These are phyloP conservation scores for Turritopsis rubra DNA, from an alignment of 30 jellyfish, hydroid and myxozoan species.

Conservation along the genomic window DNA sequence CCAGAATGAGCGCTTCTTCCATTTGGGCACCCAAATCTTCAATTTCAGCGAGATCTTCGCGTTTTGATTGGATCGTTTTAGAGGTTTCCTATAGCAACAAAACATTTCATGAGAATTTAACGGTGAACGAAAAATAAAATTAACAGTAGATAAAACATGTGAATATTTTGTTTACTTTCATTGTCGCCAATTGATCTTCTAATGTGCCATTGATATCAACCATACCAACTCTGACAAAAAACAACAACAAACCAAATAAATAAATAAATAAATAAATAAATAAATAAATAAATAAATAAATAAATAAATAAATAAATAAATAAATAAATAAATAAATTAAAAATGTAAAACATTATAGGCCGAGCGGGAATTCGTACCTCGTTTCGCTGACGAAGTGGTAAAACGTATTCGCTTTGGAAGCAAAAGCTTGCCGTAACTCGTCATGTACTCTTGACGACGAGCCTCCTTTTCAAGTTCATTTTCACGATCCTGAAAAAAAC, in stretches of 20 bases:
- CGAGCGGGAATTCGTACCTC: conserved; percentile 33
- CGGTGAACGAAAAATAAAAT: too few species aligned
- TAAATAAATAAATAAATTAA: background rate
- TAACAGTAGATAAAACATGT: background rate
- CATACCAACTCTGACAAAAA: conserved; percentile 55
- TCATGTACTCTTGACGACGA: conserved; percentile 89
- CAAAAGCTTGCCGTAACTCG: conserved; percentile 75
- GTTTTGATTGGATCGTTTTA: conserved; percentile 52
- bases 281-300: too few species aligned
- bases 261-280: background rate
- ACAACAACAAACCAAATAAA: background rate
- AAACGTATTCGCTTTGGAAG: conserved; percentile 71
- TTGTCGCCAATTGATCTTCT: conserved; percentile 68
- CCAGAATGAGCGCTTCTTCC: conserved; percentile 95
- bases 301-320: too few species aligned
- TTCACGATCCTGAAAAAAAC: conserved; percentile 62
- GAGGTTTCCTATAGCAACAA: conserved; percentile 84
- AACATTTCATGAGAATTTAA: background rate
- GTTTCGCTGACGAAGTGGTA: conserved; percentile 74
- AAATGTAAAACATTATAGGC: background rate
- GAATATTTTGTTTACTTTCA: too few species aligned
- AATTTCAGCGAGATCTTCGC: conserved; percentile 78
- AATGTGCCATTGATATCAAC: conserved; percentile 77
- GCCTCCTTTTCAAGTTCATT: conserved; percentile 86
- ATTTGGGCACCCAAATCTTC: conserved; percentile 95